Conservation (phyloP, 2,888 invertebrate genomes). For the Agrotis ipsilon region DNA sequence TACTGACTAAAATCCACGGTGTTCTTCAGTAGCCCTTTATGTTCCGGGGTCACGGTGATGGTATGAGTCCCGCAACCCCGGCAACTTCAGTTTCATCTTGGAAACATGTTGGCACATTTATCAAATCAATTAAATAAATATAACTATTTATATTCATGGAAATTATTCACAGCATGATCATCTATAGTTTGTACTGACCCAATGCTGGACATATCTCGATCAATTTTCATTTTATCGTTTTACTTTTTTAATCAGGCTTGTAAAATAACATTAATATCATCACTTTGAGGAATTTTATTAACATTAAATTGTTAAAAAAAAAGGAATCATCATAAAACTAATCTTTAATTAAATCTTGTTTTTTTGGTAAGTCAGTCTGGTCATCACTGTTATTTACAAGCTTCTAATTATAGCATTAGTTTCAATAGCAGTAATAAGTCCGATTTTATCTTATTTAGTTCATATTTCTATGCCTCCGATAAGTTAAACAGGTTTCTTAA, state of each 20-base stretch:
- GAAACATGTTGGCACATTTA: not conserved
- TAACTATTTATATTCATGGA: not conserved
- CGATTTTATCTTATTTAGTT: constrained; percentile 18
- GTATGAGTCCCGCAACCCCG: too few species aligned
- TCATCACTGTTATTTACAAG: constrained; percentile 6
- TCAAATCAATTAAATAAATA: not conserved
- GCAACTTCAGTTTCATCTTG: too few species aligned
- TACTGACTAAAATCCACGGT: too few species aligned
- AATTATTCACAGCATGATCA: not conserved
- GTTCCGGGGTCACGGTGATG: too few species aligned
- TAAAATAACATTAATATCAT: constrained; percentile 16
- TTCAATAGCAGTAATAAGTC: constrained; percentile 18
- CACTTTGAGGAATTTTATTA: constrained; percentile 9
- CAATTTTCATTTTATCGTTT: too few species aligned
- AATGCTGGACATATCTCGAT: not conserved
- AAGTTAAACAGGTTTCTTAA: not conserved
- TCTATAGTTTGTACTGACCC: not conserved
- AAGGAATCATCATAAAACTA: not conserved
- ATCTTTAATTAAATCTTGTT: constrained; percentile 36
- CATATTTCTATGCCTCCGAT: not conserved
- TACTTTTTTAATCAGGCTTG: not conserved
- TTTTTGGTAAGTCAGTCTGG: constrained; percentile 4
- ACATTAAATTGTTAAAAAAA: constrained; percentile 31
- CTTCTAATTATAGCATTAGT: constrained; percentile 29
- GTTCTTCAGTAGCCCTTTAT: too few species aligned